A percentile compares a stretch with the other conserved stretches of the same genome.
Evolutionary conservation across 2,113 vertebrate genomes (phyloP).

Genomic region (Lepus americanus): DNA sequence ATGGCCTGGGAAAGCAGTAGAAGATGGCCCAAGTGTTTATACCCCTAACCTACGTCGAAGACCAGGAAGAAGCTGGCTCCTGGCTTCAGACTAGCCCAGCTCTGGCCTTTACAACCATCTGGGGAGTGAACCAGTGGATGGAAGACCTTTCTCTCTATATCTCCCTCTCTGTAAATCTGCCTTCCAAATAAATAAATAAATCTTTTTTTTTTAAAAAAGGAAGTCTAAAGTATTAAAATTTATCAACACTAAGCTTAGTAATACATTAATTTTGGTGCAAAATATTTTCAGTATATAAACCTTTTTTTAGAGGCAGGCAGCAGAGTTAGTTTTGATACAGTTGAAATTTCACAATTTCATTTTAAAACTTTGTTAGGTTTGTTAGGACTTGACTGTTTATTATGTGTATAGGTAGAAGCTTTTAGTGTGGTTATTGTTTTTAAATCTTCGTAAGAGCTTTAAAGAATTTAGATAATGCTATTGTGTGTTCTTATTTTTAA

Average conservation of each 20-base stretch:
- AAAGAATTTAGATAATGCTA: background rate
- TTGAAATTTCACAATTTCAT: slow-evolving; percentile 4
- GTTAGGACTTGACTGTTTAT: background rate
- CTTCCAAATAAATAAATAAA: too few species aligned
- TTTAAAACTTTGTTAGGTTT: slow-evolving; percentile 32
- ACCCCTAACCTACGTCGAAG: too few species aligned
- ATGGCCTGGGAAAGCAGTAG: too few species aligned
- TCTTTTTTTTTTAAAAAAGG: too few species aligned
- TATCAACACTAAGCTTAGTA: slow-evolving; percentile 12
- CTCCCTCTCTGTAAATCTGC: too few species aligned
- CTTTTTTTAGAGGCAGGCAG: slow-evolving; percentile 19
- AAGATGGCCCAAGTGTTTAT: too few species aligned
- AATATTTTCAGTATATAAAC: slow-evolving; percentile 35
- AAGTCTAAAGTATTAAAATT: background rate
- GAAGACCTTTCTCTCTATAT: too few species aligned
- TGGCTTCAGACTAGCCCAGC: too few species aligned
- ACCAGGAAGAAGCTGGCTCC: too few species aligned
- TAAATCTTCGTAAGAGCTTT: slow-evolving; percentile 3
- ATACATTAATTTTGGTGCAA: background rate
- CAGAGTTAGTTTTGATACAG: slow-evolving; percentile 17
- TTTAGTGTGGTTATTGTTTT: background rate
- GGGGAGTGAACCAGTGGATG: too few species aligned
- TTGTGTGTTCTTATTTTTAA: slow-evolving; percentile 15
- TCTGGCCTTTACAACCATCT: background rate
- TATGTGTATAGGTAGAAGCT: background rate